Evolutionary conservation across 2,797 vertebrate species (phyloP).

Genomic region (Kryptolebias ocellatus): DNA sequence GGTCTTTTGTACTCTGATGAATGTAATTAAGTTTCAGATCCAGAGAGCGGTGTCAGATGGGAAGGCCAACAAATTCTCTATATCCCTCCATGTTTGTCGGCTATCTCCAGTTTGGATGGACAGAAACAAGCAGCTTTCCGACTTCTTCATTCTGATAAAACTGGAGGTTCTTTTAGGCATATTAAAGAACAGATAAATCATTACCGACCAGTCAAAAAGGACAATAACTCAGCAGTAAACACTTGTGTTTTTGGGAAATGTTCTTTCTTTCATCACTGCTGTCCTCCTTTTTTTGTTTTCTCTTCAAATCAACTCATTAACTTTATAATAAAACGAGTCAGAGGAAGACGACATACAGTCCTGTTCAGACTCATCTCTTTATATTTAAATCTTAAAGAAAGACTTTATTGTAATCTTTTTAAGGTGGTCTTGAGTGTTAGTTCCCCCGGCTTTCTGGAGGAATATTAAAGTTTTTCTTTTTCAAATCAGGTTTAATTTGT

Average conservation of each 20-base stretch:
- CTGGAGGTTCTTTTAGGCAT: not conserved
- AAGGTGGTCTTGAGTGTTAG: too few relatives aligned
- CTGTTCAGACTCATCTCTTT: too few relatives aligned
- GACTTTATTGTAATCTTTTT: too few relatives aligned
- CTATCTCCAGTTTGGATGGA: not conserved
- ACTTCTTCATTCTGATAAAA: slow-evolving; percentile 15
- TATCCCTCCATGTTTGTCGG: not conserved
- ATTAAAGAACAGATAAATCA: slow-evolving; percentile 49
- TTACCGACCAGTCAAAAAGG: not conserved
- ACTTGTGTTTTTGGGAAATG: slow-evolving; percentile 42
- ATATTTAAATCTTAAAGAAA: too few relatives aligned
- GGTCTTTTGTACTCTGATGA: slow-evolving; percentile 28
- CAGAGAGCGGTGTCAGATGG: not conserved
- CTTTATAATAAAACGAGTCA: slow-evolving; percentile 33
- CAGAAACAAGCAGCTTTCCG: not conserved
- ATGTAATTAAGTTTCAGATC: slow-evolving; percentile 49
- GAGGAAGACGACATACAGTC: slow-evolving; percentile 20
- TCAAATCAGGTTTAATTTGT: slow-evolving; percentile 28
- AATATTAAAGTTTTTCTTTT: too few relatives aligned
- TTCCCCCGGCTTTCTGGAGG: too few relatives aligned
- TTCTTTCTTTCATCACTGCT: slow-evolving; percentile 18
- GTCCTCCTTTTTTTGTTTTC: not conserved
- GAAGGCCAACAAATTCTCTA: not conserved
- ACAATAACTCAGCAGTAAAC: slow-evolving; percentile 42
- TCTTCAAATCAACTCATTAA: slow-evolving; percentile 38